Base-by-base conservation (phyloP, 1,140 invertebrate species). In the Zaprionus capensis region DNA sequence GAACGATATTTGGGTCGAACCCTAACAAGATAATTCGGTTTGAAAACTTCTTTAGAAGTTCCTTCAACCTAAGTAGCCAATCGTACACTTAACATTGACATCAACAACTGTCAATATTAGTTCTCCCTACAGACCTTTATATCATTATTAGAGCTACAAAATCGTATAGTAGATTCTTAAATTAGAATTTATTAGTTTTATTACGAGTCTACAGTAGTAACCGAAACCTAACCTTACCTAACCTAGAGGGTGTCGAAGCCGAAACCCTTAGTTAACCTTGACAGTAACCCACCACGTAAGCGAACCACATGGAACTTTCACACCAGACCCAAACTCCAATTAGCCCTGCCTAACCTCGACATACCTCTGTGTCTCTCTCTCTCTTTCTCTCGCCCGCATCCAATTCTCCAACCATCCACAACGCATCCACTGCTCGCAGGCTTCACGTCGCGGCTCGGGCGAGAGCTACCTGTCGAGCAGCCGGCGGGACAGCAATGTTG, bases 401-500 rank as follows among this genome's bases (percentile, higher is more conserved):
- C 56, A 49, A 38, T 51, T 7, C 20, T 26, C n/a, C 24, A 31
- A 51, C 34, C n/a, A 46, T 46, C 41, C 41, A 41, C 38, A 46
- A 46, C 41, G 41, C 41, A 46, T 46, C 41, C 41, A 46, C 41
- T 9, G 41, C 41, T 46, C 41, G 34, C 68, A 90, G 91, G 81
- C 85, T 1, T 94, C 94, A n/a, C 84, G 95, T 46, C 93, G 95
- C 41, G 95, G 94, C 2, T 96, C 95, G 15, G 94, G 95, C 1
- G 95, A 96, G 78, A 95, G 95, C 74, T 94, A 93, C 56, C 92
- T 93, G 20, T 95, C 94, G 71, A 94, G 80, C 68, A 94, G 84
- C 44, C 93, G 96, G 41, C 93, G 96, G 68, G 96, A 97, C 91
- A 97, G 94, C 51, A 94, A 78, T 26, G 83, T 92, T 67, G 84